These are phyloP conservation scores for Caranx melampygus DNA, from an alignment of 2,113 vertebrate species.

Conservation along the genomic window DNA sequence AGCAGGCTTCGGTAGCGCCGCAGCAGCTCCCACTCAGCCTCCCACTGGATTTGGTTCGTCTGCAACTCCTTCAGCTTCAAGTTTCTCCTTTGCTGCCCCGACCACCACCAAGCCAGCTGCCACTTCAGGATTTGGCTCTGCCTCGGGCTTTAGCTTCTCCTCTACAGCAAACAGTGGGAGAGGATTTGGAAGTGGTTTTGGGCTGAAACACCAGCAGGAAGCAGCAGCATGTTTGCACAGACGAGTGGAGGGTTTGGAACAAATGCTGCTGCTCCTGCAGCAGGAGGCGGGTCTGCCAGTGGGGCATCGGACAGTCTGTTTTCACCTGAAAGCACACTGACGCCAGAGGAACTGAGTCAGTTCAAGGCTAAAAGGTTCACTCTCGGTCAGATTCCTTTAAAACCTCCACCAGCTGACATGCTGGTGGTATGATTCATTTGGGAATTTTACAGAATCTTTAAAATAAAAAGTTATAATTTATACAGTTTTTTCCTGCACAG, in stretches of 20 bases:
- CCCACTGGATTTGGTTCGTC: constrained; percentile 71
- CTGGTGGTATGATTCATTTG: constrained; percentile 68
- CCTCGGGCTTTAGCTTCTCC: constrained; percentile 73
- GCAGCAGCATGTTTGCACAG: constrained; percentile 47
- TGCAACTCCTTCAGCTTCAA: constrained; percentile 48
- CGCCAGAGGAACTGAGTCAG: constrained; percentile 88
- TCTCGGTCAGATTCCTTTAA: constrained; percentile 88
- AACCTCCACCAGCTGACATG: constrained; percentile 87
- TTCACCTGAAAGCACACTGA: constrained; percentile 86
- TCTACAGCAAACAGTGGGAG: constrained; percentile 10
- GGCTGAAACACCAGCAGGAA: constrained; percentile 31
- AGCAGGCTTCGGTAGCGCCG: constrained; percentile 69
- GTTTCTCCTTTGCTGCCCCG: constrained; percentile 76
- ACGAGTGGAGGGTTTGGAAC: constrained; percentile 49
- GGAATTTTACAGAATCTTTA: neutral
- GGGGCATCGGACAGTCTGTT: constrained; percentile 77
- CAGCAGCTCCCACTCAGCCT: constrained; percentile 41
- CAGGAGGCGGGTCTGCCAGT: constrained; percentile 21
- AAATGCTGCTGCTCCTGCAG: neutral
- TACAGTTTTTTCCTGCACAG: neutral
- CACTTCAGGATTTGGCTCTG: constrained; percentile 60
- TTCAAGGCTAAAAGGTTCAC: constrained; percentile 88
- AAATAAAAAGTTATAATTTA: constrained; percentile 15
- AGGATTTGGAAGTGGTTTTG: constrained; percentile 57
- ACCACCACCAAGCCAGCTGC: constrained; percentile 16